Evolutionary conservation across 1,140 invertebrate species (phyloP).

Genomic region (Anastrepha obliqua): DNA sequence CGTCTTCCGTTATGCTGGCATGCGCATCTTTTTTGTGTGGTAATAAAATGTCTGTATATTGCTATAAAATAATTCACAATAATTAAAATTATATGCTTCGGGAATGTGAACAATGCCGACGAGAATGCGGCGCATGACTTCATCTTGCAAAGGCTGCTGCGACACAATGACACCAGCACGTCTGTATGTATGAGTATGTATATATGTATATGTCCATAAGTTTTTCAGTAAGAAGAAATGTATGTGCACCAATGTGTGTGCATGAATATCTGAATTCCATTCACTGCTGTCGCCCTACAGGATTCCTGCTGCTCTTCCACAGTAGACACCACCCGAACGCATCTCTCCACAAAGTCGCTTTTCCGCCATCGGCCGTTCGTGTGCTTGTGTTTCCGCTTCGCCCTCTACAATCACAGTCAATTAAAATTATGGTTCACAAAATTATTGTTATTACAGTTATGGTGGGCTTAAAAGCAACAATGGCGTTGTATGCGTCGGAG

Average conservation of each 20-base stretch:
- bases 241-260: neutral
- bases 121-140: neutral
- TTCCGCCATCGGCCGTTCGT: neutral
- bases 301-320: neutral
- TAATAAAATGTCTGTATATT: neutral
- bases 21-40: neutral
- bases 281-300: neutral
- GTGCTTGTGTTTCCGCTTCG: neutral
- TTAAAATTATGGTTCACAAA: constrained; percentile 50
- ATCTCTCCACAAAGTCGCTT: neutral
- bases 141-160: neutral
- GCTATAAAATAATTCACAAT: constrained; percentile 19
- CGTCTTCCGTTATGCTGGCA: neutral
- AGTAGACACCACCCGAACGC: neutral
- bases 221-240: neutral
- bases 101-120: neutral
- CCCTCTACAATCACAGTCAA: constrained; percentile 33
- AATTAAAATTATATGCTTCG: neutral
- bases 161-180: neutral
- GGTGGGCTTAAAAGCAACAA: neutral
- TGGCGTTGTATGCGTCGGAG: neutral
- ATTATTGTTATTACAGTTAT: constrained; percentile 45
- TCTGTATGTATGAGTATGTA: neutral
- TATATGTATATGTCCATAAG: neutral
- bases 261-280: neutral